Evolutionary conservation across 2,797 vertebrate genomes (phyloP).

Genomic region (Cyprinodon diabolis): DNA sequence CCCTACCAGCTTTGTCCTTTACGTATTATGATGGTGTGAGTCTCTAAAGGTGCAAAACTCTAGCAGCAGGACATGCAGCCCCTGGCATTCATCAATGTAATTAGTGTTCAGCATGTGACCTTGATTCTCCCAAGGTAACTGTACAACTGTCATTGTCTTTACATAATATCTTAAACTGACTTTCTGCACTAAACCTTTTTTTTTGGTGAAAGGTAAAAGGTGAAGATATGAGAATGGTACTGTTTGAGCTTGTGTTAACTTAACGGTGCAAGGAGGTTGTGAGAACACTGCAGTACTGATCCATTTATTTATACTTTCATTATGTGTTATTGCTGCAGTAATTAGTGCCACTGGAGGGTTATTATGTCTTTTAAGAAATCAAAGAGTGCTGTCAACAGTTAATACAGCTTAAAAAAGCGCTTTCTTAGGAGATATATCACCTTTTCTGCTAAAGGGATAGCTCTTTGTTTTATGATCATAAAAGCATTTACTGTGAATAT

Average conservation of each 20-base stretch:
- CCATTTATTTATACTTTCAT: slow-evolving; percentile 74
- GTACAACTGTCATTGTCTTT: slow-evolving; percentile 39
- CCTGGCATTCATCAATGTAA: slow-evolving; percentile 82
- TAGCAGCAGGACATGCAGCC: slow-evolving; percentile 57
- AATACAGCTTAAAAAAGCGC: slow-evolving; percentile 40
- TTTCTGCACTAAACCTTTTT: slow-evolving; percentile 33
- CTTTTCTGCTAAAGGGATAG: slow-evolving; percentile 27
- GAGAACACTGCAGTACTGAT: slow-evolving; percentile 47
- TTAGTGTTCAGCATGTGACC: slow-evolving; percentile 77
- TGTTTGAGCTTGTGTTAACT: slow-evolving; percentile 8
- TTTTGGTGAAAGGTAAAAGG: slow-evolving; percentile 10
- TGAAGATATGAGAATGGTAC: slow-evolving; percentile 7
- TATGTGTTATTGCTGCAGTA: slow-evolving; percentile 70
- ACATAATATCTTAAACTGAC: slow-evolving; percentile 35
- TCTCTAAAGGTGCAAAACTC: slow-evolving; percentile 75
- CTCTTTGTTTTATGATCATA: slow-evolving; percentile 14
- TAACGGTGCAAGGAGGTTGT: slow-evolving; percentile 30
- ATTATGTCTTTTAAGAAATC: slow-evolving; percentile 60
- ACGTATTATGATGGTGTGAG: slow-evolving; percentile 61
- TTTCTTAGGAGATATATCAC: slow-evolving; percentile 24
- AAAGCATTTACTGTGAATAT: slow-evolving; percentile 11
- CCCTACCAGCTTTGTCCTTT: slow-evolving; percentile 66
- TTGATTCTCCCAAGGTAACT: slow-evolving; percentile 58
- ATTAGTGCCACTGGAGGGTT: slow-evolving; percentile 71
- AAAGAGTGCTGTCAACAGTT: slow-evolving; percentile 46